phyloP scores from a whole-genome alignment of 2,888 invertebrate species.

The Spisula subtruncata region DNA sequence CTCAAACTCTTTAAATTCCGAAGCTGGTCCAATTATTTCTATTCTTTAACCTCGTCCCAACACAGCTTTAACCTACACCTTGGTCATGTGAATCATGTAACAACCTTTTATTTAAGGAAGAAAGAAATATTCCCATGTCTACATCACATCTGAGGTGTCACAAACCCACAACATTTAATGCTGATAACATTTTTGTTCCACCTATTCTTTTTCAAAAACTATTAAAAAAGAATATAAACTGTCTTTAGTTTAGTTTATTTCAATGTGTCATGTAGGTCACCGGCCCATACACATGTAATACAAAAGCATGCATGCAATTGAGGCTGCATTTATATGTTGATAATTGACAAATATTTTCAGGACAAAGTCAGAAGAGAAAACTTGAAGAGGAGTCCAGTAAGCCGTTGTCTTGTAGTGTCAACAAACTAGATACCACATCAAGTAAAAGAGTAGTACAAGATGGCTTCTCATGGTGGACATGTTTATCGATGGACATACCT shows the following conservation, averaged over 20 bases:
- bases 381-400: neutral
- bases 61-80: no score
- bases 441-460: constrained; percentile 77
- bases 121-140: neutral
- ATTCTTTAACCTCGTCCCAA: no score
- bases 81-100: neutral
- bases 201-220: neutral
- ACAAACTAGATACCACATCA: neutral
- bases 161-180: neutral
- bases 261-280: no score
- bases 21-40: no score
- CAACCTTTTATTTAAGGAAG: neutral
- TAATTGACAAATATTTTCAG: neutral
- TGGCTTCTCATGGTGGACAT: constrained; percentile 84
- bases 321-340: no score
- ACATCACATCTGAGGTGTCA: neutral
- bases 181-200: neutral
- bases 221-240: no score
- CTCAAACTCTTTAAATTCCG: no score
- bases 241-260: no score
- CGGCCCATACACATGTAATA: no score
- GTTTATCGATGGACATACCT: constrained; percentile 79
- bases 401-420: neutral
- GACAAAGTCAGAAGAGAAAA: constrained; percentile 31
- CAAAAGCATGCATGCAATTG: no score